A percentile compares a stretch with the other conserved stretches of the same genome.
Conservation (phyloP, 2,113 vertebrate species). For the Dunckerocampus dactyliophorus region DNA sequence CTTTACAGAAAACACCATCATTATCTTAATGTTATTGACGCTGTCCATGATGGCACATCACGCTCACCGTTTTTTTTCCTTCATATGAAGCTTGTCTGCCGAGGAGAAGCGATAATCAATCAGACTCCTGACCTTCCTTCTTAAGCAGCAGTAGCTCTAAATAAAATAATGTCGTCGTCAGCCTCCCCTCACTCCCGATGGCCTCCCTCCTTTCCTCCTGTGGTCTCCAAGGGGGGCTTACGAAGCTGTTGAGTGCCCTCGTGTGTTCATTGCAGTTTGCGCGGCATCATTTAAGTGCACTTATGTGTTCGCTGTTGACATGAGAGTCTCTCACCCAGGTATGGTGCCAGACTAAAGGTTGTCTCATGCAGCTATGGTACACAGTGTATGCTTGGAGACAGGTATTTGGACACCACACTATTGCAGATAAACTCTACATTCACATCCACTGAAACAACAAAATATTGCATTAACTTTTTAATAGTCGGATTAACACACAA, state of each 20-base stretch:
- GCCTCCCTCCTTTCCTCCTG: slow-evolving; percentile 20
- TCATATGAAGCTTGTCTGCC: background rate
- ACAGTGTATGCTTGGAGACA: background rate
- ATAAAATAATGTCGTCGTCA: slow-evolving; percentile 44
- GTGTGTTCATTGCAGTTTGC: slow-evolving; percentile 46
- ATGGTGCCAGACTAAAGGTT: background rate
- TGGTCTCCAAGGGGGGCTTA: slow-evolving; percentile 28
- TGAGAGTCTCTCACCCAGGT: slow-evolving; percentile 1
- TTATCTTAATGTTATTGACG: background rate
- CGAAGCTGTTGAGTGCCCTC: slow-evolving; percentile 64
- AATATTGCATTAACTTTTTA: no score
- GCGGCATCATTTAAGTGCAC: slow-evolving; percentile 5
- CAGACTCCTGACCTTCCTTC: slow-evolving; percentile 47
- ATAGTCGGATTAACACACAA: no score
- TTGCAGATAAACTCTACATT: no score
- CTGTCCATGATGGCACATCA: background rate
- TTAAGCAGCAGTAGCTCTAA: slow-evolving; percentile 33
- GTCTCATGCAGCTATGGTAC: background rate
- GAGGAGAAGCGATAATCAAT: slow-evolving; percentile 17
- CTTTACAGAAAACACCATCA: background rate
- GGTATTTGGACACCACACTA: no score
- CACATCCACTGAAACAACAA: no score
- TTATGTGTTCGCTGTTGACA: slow-evolving; percentile 7
- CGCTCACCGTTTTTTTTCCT: background rate
- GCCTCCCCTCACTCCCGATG: slow-evolving; percentile 30